A percentile compares a stretch with the other conserved stretches of the same genome.
These are phyloP conservation scores for Speoplatyrhinus poulsoni DNA, from an alignment of 2,113 vertebrate species.

Conservation along the genomic window DNA sequence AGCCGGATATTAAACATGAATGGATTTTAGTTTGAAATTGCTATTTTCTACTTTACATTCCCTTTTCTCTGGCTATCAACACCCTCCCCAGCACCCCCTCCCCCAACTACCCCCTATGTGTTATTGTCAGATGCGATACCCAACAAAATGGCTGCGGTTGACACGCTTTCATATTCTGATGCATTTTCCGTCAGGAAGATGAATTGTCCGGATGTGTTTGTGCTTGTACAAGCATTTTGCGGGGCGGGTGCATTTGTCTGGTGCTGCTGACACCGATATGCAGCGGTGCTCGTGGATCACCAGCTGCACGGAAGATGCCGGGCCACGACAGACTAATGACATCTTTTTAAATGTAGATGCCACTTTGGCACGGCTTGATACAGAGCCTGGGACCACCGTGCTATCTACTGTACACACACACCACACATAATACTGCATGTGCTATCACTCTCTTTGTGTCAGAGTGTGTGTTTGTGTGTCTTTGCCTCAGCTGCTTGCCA, in stretches of 20 bases:
- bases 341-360: constrained; percentile 48
- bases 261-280: constrained; percentile 52
- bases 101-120: constrained; percentile 15
- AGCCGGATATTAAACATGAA: constrained; percentile 64
- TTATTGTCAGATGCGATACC: constrained; percentile 63
- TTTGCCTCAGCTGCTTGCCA: constrained; percentile 16
- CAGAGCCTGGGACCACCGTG: constrained; percentile 5
- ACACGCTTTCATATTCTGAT: constrained; percentile 70
- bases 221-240: constrained; percentile 71
- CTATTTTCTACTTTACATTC: constrained; percentile 47
- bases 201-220: constrained; percentile 73
- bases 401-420: constrained; percentile 4
- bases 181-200: constrained; percentile 62
- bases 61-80: constrained; percentile 51
- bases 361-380: constrained; percentile 38
- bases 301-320: constrained; percentile 36
- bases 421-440: constrained; percentile 17
- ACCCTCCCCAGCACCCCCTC: constrained; percentile 18
- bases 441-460: background rate
- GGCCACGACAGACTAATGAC: constrained; percentile 5
- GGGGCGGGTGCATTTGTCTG: constrained; percentile 63
- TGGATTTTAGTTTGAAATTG: constrained; percentile 60
- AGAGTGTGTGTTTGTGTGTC: background rate
- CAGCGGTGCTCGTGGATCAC: constrained; percentile 52
- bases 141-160: constrained; percentile 59